Percentiles rank a stretch among this genome's conserved stretches.
Evolutionary conservation across 2,113 vertebrate genomes (phyloP).

Genomic region (Psittacula cyanocephala): DNA sequence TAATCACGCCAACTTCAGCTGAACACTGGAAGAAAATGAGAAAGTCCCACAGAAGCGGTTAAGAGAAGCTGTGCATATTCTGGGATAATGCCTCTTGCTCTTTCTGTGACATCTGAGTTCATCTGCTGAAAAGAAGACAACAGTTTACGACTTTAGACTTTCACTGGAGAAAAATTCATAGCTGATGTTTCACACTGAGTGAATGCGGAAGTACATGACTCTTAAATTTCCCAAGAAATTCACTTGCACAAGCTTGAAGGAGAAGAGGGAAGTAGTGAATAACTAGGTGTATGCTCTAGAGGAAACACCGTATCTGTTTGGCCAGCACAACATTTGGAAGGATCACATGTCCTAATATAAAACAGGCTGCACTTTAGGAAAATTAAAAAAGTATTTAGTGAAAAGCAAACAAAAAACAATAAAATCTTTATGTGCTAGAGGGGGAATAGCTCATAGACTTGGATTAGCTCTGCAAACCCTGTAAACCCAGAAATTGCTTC

Average conservation of each 20-base stretch:
- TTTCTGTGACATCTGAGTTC: neutral
- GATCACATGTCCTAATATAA: neutral
- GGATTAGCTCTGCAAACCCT: neutral
- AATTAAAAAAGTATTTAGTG: neutral
- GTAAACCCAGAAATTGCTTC: neutral
- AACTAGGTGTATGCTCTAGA: neutral
- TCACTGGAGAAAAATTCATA: neutral
- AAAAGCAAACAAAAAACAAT: neutral
- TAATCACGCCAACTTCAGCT: neutral
- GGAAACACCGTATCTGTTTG: neutral
- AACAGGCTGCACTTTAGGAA: neutral
- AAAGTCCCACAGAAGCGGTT: neutral
- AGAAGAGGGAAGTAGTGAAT: neutral
- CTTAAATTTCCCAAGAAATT: neutral
- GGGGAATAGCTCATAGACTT: neutral
- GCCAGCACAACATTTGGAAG: neutral
- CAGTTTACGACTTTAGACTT: neutral
- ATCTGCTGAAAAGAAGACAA: neutral
- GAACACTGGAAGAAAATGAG: neutral
- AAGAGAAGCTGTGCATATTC: neutral
- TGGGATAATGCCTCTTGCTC: neutral
- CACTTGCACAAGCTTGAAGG: neutral
- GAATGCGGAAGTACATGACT: neutral
- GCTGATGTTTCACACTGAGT: neutral
- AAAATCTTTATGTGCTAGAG: neutral